Evolutionary conservation across 64 coral and sea anemone genomes (phyloP), one percentile per base, ranked within the genome.

Genomic region (Exaiptasia diaphana): DNA sequence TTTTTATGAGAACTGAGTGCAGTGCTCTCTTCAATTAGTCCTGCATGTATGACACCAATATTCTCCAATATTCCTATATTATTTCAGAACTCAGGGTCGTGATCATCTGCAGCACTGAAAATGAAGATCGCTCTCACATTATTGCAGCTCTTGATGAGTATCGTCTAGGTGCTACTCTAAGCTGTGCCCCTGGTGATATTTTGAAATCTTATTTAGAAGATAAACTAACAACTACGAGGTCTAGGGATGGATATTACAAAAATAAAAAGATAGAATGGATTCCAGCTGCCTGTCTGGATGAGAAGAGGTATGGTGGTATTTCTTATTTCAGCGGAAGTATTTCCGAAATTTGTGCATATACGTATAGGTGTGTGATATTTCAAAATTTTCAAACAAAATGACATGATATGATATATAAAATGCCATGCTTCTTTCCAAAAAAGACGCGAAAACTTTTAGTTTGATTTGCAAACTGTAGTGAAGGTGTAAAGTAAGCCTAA

Each of bases 91-190:
- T 76, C 65, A 79, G 83, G 18, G 40, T 97, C 13, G 76, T 90
- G 12, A 70, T 97, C 40, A 75, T 97, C 25, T 97, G 93, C 53
- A 97, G 87, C 50, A 90, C 30, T 0, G 87, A 97, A 37, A 90
- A 90, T 59, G 87, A 97, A 32, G 88, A 90, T 45, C 68, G 73
- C 44, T 83, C 93, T 25, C 76, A 85, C 37, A 78, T 97, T 50
- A 86, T 97, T 20, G 87, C 93, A 24, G 87, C 93, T 10, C 73
- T 97, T 23, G 93, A 97, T 76, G 78, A 76, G 41, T 82, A 76
- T 50, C 77, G 71, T 45, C 54, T 90, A 10, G 76, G 71, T 4
- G 87, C 87, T 28, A 75, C 92, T 6, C 68, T 77, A 30, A 68
- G 82, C 43, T 64, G 64, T 58, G 79, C 87, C 5, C 29, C 18